phyloP scores from a whole-genome alignment of 2,113 vertebrate species.

The Chelonoidis abingdonii region DNA sequence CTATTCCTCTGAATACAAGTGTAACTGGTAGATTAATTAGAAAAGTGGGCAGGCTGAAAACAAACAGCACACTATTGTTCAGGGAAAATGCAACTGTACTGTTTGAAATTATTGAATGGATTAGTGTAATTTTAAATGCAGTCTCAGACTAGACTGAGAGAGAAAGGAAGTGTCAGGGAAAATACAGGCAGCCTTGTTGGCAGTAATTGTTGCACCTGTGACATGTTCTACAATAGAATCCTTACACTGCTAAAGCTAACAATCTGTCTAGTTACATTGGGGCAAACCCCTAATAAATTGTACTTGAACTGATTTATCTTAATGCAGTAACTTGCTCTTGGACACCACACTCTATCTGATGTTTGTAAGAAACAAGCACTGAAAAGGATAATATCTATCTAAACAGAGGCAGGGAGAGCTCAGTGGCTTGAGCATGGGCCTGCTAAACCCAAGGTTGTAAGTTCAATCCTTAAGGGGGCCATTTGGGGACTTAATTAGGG shows the following conservation, averaged over 20 bases:
- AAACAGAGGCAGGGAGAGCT: background rate
- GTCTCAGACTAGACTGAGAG: background rate
- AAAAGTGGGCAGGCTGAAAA: background rate
- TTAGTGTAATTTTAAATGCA: background rate
- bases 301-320: background rate
- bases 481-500: too few relatives aligned
- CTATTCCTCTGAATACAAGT: conserved; percentile 2
- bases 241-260: background rate
- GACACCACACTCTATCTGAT: background rate
- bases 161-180: background rate
- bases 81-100: background rate
- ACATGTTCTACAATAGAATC: background rate
- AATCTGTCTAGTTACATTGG: background rate
- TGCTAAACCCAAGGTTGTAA: too few relatives aligned
- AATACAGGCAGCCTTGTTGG: background rate
- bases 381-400: background rate
- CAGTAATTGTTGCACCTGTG: background rate
- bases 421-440: too few relatives aligned
- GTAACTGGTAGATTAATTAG: background rate
- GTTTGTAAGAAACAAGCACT: background rate
- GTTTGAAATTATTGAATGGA: background rate
- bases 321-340: background rate
- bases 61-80: background rate
- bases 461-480: too few relatives aligned
- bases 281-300: background rate